Base-by-base conservation (phyloP, 1,140 invertebrate genomes). In the Oppia nitens region DNA sequence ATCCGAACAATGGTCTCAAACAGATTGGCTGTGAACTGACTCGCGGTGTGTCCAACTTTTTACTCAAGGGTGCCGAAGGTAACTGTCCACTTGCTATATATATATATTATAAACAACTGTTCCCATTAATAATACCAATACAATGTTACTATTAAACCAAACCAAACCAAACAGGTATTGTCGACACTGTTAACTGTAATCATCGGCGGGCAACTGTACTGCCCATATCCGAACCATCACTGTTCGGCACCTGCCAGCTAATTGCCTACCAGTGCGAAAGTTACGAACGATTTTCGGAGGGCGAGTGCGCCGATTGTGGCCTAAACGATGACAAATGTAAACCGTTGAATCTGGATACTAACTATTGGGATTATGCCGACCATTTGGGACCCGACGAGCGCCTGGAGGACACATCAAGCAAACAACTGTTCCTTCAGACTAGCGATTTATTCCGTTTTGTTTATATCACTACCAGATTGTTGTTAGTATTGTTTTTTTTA, bases 1-100 rank as follows among this genome's bases (percentile, higher is more conserved):
- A 89, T 68, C 85, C 86, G 0, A 90, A 90, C 70, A 85, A 87
- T 65, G 86, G 85, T 3, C 84, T 83, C 67, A 81, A 85, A 62
- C 87, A 91, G 68, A 86, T 86, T 0, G 87, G 87, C 0, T 92
- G 88, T 40, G 32, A 40, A 40, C 17, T 40, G 32, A 40, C 32
- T 9, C 6, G 32, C 6, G 32, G 32, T 9, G 32, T 40, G 17
- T 40, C 32, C 32, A 40, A 40, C 17, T 40, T 40, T 17, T 40
- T 40, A 40, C 32, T 40, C 32, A 40, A 40, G 17, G 32, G 32
- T 9, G 17, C 32, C 17, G 17, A 6, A 40, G 32, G 32, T 40
- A n/a, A n/a, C n/a, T n/a, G n/a, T n/a, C n/a, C n/a, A n/a, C n/a
- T n/a, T n/a, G n/a, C n/a, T n/a, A n/a, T n/a, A n/a, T n/a, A n/a